These are phyloP conservation scores for Plodia interpunctella DNA, from an alignment of 1,140 invertebrate species.

Conservation along the genomic window DNA sequence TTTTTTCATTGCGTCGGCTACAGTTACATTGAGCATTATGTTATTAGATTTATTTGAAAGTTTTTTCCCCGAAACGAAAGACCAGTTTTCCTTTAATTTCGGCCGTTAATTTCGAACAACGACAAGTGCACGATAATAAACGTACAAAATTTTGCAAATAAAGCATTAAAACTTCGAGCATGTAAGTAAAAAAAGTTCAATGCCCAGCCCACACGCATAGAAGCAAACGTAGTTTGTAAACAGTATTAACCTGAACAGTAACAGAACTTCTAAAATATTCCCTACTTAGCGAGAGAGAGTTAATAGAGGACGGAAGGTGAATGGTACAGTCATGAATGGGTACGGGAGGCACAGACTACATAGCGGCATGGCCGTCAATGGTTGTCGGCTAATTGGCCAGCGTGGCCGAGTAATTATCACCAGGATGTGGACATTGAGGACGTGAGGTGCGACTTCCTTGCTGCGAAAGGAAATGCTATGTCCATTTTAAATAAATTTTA, in stretches of 20 bases:
- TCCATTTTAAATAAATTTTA: background rate
- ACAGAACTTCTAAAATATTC: conserved; percentile 1
- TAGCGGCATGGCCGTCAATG: background rate
- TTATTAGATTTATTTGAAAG: too few species aligned
- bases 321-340: conserved; percentile 10
- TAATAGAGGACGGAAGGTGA: conserved; percentile 2
- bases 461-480: background rate
- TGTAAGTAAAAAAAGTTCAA: too few species aligned
- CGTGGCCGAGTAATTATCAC: conserved; percentile 14
- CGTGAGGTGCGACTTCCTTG: background rate
- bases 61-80: too few species aligned
- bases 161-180: too few species aligned
- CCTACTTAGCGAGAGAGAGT: conserved; percentile 1
- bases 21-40: too few species aligned
- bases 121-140: too few species aligned
- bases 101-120: too few species aligned
- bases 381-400: conserved; percentile 9
- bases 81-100: too few species aligned
- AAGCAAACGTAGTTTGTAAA: background rate
- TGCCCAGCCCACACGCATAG: background rate
- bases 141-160: background rate
- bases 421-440: background rate
- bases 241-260: background rate
- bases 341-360: background rate
- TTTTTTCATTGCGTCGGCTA: too few species aligned